phyloP scores from a whole-genome alignment of 1,140 invertebrate species.

The Atta cephalotes region DNA sequence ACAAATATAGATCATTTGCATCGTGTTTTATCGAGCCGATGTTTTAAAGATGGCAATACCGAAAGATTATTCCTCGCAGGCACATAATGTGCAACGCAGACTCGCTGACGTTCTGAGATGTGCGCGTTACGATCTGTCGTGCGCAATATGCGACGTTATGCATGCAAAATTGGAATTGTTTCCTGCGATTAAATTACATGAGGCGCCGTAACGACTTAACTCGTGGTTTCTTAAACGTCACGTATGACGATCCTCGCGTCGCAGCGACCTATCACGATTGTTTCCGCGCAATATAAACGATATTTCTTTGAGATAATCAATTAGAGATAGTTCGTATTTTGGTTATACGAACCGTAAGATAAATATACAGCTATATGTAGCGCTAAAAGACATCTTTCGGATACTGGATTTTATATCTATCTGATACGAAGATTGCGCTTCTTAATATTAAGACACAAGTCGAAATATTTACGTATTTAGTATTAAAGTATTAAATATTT shows the following conservation, averaged over 20 bases:
- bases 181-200: slow-evolving; percentile 62
- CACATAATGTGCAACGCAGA: not conserved
- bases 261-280: not conserved
- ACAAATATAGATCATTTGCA: slow-evolving; percentile 42
- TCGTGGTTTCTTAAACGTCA: slow-evolving; percentile 57
- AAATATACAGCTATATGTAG: not conserved
- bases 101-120: slow-evolving; percentile 13
- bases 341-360: slow-evolving; percentile 7
- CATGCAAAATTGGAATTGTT: slow-evolving; percentile 59
- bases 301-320: slow-evolving; percentile 37
- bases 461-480: not conserved
- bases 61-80: slow-evolving; percentile 13
- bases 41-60: slow-evolving; percentile 17
- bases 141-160: slow-evolving; percentile 47
- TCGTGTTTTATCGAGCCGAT: slow-evolving; percentile 9
- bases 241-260: not conserved
- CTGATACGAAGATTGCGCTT: not conserved
- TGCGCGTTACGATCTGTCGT: slow-evolving; percentile 34
- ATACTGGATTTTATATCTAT: not conserved
- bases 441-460: not conserved
- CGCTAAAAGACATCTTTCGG: not conserved
- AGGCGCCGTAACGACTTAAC: slow-evolving; percentile 51
- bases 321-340: not conserved
- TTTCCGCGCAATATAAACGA: slow-evolving; percentile 11
- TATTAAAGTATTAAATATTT: too few relatives aligned